Conservation (phyloP, 2,113 vertebrate species). For the Varanus salvator region DNA sequence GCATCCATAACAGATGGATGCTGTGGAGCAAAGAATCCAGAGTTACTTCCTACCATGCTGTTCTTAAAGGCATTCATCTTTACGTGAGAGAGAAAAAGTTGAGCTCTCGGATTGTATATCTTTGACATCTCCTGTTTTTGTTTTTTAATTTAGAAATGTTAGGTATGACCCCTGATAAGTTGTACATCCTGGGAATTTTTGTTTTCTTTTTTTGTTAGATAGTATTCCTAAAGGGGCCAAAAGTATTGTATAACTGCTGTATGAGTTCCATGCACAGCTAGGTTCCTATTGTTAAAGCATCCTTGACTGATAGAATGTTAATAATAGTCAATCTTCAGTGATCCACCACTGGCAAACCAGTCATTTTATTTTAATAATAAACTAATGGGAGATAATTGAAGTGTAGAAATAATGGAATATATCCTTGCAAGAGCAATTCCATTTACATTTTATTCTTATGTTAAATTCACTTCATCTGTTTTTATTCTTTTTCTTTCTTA, state of each 20-base stretch:
- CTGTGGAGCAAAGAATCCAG: no score
- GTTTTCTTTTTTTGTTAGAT: constrained; percentile 24
- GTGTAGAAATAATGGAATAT: constrained; percentile 32
- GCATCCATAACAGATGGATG: no score
- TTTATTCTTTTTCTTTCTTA: constrained; percentile 38
- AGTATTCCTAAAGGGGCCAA: constrained; percentile 7
- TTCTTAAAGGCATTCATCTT: neutral
- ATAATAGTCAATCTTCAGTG: constrained; percentile 34
- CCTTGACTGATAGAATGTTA: constrained; percentile 45
- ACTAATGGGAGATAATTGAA: constrained; percentile 42
- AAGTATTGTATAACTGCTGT: constrained; percentile 28
- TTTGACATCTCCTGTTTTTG: no score
- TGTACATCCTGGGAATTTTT: neutral
- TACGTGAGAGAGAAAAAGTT: no score
- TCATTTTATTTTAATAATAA: constrained; percentile 52
- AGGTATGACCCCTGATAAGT: neutral
- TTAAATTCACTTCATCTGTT: constrained; percentile 38
- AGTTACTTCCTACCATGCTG: neutral
- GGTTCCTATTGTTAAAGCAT: constrained; percentile 32
- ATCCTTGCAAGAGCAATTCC: constrained; percentile 20
- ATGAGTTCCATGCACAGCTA: neutral
- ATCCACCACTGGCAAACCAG: constrained; percentile 27
- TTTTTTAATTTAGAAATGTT: neutral
- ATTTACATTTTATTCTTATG: constrained; percentile 47
- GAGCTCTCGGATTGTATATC: neutral